Conservation (phyloP, 2,888 invertebrate genomes). For the Imbricaverruca yamaguchii region DNA sequence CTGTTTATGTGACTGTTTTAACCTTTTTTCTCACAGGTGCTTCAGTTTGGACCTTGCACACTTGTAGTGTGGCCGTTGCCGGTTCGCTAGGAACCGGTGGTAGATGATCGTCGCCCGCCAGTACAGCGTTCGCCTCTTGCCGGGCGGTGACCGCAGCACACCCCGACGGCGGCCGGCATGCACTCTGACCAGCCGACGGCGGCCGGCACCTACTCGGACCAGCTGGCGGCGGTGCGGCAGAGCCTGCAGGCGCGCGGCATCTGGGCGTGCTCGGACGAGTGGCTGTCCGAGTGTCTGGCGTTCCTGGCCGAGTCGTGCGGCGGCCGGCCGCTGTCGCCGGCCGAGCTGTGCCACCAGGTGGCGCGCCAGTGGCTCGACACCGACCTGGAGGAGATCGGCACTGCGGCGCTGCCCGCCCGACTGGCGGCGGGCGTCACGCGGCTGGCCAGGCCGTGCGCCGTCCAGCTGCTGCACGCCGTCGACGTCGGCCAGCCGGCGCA, state of each 20-base stretch:
- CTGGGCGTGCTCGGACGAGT: background rate
- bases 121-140: too few species aligned
- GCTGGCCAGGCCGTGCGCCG: background rate
- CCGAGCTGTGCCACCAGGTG: background rate
- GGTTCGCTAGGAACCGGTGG: too few species aligned
- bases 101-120: too few species aligned
- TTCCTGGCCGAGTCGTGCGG: background rate
- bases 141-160: too few species aligned
- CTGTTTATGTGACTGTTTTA: too few species aligned
- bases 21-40: too few species aligned
- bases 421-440: background rate
- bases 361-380: conserved; percentile 14
- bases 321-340: background rate
- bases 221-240: background rate
- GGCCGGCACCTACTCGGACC: background rate
- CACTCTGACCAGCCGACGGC: background rate
- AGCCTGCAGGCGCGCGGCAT: background rate
- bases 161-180: too few species aligned
- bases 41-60: too few species aligned
- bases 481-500: conserved; percentile 57
- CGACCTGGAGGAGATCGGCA: background rate
- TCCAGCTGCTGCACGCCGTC: background rate
- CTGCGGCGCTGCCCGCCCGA: background rate
- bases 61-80: too few species aligned
- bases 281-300: background rate